A percentile compares a stretch with the other conserved stretches of the same genome.
Conservation (phyloP, 2,888 invertebrate genomes). For the Zhuqinia jingwanae region DNA sequence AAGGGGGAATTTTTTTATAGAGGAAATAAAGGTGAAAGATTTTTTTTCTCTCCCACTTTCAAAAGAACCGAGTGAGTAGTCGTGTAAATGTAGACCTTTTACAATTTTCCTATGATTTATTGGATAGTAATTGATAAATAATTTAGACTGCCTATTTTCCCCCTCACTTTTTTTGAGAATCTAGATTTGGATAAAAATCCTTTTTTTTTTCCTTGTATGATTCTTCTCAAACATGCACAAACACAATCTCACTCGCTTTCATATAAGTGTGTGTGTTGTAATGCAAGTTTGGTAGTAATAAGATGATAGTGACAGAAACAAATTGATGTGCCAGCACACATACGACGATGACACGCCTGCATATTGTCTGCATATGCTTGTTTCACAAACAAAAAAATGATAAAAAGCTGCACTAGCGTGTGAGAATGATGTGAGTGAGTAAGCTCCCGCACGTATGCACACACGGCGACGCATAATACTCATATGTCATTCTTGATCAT, state of each 20-base stretch:
- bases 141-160: slow-evolving; percentile 27
- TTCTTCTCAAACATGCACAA: background rate
- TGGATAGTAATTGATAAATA: slow-evolving; percentile 57
- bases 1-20: background rate
- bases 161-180: background rate
- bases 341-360: slow-evolving; percentile 19
- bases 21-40: slow-evolving; percentile 8
- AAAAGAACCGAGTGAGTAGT: no score
- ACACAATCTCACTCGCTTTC: background rate
- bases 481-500: no score
- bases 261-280: no score
- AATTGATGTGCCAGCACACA: slow-evolving; percentile 52
- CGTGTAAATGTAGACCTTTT: background rate
- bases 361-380: slow-evolving; percentile 42
- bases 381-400: slow-evolving; percentile 36
- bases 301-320: slow-evolving; percentile 44
- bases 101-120: slow-evolving; percentile 25
- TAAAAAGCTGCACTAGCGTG: slow-evolving; percentile 18
- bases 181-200: no score
- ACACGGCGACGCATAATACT: no score
- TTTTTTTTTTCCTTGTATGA: background rate
- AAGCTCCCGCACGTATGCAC: background rate
- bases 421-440: no score
- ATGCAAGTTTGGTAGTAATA: background rate
- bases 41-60: background rate